Conservation (phyloP, 2,797 vertebrate genomes). For the Limosa lapponica region DNA sequence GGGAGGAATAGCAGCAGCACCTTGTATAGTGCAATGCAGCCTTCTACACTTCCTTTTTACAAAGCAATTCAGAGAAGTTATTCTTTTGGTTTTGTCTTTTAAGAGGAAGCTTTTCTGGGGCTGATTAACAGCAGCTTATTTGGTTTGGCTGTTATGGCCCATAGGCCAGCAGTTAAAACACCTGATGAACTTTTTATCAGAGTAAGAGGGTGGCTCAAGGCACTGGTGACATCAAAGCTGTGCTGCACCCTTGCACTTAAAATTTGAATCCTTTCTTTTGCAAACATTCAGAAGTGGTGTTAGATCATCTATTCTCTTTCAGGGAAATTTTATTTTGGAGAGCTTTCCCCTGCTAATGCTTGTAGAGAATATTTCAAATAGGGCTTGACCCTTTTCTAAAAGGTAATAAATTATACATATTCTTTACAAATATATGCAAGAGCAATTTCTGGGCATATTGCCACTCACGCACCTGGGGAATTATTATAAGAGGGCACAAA, state of each 20-base stretch:
- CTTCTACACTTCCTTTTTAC: neutral
- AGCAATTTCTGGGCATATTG: slow-evolving; percentile 10
- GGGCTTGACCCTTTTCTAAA: neutral
- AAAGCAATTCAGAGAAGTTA: neutral
- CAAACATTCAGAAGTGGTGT: neutral
- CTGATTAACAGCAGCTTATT: neutral
- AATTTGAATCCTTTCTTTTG: neutral
- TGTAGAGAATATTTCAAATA: neutral
- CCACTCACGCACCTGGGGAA: neutral
- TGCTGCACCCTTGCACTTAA: neutral
- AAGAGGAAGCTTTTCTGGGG: neutral
- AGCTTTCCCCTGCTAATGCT: neutral
- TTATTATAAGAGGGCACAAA: neutral
- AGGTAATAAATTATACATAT: slow-evolving; percentile 9
- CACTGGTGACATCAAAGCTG: neutral
- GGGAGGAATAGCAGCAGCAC: neutral
- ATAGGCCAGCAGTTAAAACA: neutral
- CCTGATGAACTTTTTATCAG: neutral
- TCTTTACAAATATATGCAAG: slow-evolving; percentile 14
- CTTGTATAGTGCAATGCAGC: neutral
- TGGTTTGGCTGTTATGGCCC: neutral
- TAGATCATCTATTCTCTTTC: neutral
- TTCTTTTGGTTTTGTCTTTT: neutral
- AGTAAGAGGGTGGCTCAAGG: neutral
- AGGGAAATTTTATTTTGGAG: neutral